Evolutionary conservation across 2,113 vertebrate species (phyloP), one percentile per base, ranked within the genome.

Genomic region (Seriola rivoliana): DNA sequence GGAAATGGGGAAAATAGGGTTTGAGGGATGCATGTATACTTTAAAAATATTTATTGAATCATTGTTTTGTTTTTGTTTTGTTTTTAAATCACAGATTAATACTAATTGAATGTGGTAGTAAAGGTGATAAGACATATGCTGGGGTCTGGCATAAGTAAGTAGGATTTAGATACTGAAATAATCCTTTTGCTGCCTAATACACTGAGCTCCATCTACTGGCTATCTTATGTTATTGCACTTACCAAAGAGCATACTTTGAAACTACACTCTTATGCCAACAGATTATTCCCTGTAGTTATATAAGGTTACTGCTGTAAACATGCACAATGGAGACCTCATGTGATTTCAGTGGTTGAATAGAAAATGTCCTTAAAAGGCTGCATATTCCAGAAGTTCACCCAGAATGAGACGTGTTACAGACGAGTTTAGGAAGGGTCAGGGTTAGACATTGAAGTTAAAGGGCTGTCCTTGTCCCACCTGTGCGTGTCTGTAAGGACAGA

Each of bases 131-230:
- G 3, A 38, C 16, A 9, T 59, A 3, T 3, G 3, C 17, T 48
- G 29, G 12, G 5, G 44, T 60, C 40, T 21, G 16, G 1, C 11
- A 68, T 48, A 10, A 36, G 54, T 8, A 12, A 58, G 11, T 11
- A 25, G 8, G 11, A 68, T 42, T 62, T n/a, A 48, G 64, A 57
- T 23, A 8, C 17, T 50, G 17, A 50, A 50, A 50, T 19, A 19
- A 50, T 50, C 48, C 14, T 19, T 84, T 52, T 62, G 34, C 57
- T 11, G 21, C n/a, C 25, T 36, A 32, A 7, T 21, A 65, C 11
- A 5, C n/a, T 80, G 67, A 78, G 50, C 57, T 5, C 81, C 66
- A 83, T 72, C 89, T 87, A 58, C 69, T 83, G 89, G 66, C 52
- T 1, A 52, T 4, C 4, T 70, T 0, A 4, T 71, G 59, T 42